Conservation (phyloP, 1,140 invertebrate genomes). For the Samia ricini region DNA sequence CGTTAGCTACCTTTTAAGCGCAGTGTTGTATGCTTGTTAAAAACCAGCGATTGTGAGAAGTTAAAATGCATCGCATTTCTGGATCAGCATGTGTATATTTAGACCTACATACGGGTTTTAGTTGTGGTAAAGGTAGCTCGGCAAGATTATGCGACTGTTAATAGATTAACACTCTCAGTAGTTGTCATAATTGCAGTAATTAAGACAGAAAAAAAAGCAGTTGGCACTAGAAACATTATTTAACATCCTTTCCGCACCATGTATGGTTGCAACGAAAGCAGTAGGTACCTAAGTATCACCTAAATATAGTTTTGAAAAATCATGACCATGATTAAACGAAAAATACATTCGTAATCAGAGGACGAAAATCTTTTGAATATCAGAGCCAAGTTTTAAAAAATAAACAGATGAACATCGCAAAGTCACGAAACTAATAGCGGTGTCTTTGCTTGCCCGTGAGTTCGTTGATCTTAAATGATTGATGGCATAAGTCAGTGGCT, state of each 20-base stretch:
- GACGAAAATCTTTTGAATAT: neutral
- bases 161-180: too few relatives aligned
- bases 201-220: too few relatives aligned
- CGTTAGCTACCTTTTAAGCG: too few relatives aligned
- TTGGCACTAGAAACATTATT: neutral
- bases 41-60: too few relatives aligned
- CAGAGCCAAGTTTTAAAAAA: neutral
- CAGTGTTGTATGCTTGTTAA: too few relatives aligned
- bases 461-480: neutral
- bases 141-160: too few relatives aligned
- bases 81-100: too few relatives aligned
- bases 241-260: neutral
- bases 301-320: neutral
- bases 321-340: neutral
- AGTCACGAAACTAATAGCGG: neutral
- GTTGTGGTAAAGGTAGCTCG: too few relatives aligned
- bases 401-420: neutral
- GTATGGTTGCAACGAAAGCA: neutral
- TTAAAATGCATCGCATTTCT: too few relatives aligned
- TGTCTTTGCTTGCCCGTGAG: neutral
- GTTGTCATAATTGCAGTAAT: too few relatives aligned
- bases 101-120: too few relatives aligned
- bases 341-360: neutral
- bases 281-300: neutral
- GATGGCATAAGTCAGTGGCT: neutral